Evolutionary conservation across 2,113 vertebrate species (phyloP), one percentile per base, ranked within the genome.

Genomic region (Gopherus evgoodei): DNA sequence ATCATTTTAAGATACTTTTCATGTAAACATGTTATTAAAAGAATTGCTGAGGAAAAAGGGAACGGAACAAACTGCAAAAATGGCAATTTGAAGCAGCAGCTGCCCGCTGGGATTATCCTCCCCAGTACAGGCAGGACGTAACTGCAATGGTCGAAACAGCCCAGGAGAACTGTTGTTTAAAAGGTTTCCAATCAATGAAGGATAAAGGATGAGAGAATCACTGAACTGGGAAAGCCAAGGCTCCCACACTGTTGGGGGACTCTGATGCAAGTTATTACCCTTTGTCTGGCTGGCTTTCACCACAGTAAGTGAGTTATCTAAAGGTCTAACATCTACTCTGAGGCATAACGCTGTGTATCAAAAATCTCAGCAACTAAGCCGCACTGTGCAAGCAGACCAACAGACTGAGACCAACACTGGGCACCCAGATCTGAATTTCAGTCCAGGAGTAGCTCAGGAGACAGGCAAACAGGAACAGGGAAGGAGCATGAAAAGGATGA

Each of bases 251-350:
- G 44, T 29, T 85, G 86, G 25, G 44, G 52, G 62, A 92, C 22
- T 10, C 44, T 87, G 81, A 91, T 84, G 29, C n/a, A 91, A 93
- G 1, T 83, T 84, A 27, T 27, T 86, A 78, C 53, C 65, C 24
- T 27, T 5, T 47, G 11, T 6, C 75, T 47, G 75, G 75, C 82
- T 84, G 92, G 87, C 86, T 93, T 93, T 92, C 56, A 82, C 53
- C 84, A 93, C 95, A 44, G 88, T 62, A 90, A 81, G 54, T 62
- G 95, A 91, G 52, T 75, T 54, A 59, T 35, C 44, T 91, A 84
- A 85, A 21, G 88, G 78, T 90, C 84, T 82, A 47, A 29, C n/a
- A 27, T 24, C 75, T 78, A 44, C 42, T 72, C 35, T 25, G 42
- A 78, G 12, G 42, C 24, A 42, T 44, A 47, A 47, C 13, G 42